Conservation (phyloP, 2,797 vertebrate genomes). For the Cygnus olor region DNA sequence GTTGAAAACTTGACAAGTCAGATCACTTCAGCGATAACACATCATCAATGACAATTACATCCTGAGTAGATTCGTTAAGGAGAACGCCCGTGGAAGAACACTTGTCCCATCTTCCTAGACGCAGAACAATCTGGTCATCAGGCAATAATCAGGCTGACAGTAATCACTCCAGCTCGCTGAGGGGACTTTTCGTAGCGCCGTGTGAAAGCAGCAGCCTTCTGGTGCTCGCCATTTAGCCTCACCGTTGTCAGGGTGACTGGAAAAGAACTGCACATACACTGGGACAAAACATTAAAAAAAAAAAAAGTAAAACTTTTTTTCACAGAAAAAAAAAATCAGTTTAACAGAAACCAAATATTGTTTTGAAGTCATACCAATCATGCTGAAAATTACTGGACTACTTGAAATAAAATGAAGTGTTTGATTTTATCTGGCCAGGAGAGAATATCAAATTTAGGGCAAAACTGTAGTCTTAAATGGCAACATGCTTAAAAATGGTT, state of each 20-base stretch:
- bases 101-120: not conserved
- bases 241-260: constrained; percentile 36
- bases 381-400: not conserved
- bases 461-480: not conserved
- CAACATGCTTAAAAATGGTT: not conserved
- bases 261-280: not conserved
- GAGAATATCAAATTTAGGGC: not conserved
- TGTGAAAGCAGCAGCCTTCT: not conserved
- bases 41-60: not conserved
- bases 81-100: not conserved
- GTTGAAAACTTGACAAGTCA: not conserved
- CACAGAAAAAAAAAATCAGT: not conserved
- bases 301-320: not conserved
- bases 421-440: not conserved
- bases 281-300: not conserved
- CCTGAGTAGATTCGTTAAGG: not conserved
- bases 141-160: constrained; percentile 31
- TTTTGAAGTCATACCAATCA: not conserved
- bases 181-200: not conserved
- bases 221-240: constrained; percentile 10
- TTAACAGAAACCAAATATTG: not conserved
- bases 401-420: not conserved
- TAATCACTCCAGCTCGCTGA: constrained; percentile 15
- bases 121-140: constrained; percentile 47
- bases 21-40: not conserved